Base-by-base conservation (phyloP, 2,113 vertebrate genomes). In the Micronycteris hirsuta region DNA sequence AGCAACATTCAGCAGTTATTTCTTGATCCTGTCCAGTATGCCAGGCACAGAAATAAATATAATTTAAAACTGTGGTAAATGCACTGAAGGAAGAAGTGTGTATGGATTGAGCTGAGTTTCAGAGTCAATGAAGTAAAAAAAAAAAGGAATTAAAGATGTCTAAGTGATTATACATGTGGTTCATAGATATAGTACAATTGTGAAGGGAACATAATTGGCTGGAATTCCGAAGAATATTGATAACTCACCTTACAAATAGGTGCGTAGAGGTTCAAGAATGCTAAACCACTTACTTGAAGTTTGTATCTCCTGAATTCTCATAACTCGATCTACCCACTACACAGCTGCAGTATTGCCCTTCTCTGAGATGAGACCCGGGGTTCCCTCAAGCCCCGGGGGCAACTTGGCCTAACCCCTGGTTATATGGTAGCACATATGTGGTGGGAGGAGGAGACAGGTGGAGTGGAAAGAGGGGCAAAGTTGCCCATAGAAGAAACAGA, bases 101-200 rank as follows among this genome's bases (percentile, higher is more conserved):
- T 38, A 16, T 85, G 31, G 17, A 7, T 16, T 61, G 7, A 91
- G 22, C 6, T 97, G 71, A 45, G 12, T 54, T 94, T 94, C 33
- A 56, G 19, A 73, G 67, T 73, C 47, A 91, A 78, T 73, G 49
- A 87, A 76, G 14, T 88, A 11, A 77, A 90, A 88, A 5, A 88
- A 5, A n/a, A 68, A 77, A 2, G 2, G 17, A n/a, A 12, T 54
- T 31, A 22, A 74, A 90, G 78, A 49, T 77, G n/a, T 74, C 14
- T 56, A 31, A 56, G 22, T 82, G 41, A 93, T 68, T 87, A 41
- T 58, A 31, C 17, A 22, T 17, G 10, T 78, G 26, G 26, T 11
- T 89, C 54, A 71, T 20, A 92, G 16, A 80, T 2, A 22, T 24
- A 68, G 19, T 45, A 41, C 36, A 93, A 52, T 28, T 58, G 13